A percentile compares a stretch with the other conserved stretches of the same genome.
These are phyloP conservation scores for Heliconius charithonia DNA, from an alignment of 2,888 invertebrate genomes.

Conservation along the genomic window DNA sequence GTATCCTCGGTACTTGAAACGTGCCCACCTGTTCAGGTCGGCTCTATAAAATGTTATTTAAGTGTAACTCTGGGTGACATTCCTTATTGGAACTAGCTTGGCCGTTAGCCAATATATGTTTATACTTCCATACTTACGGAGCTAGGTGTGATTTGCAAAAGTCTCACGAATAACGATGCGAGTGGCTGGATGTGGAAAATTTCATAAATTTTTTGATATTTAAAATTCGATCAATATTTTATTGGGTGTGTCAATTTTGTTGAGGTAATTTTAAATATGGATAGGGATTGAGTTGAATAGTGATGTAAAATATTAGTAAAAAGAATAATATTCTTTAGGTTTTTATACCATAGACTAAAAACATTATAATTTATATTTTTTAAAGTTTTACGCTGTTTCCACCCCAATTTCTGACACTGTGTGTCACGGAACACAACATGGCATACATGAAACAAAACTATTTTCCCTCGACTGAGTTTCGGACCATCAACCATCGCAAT, in stretches of 20 bases:
- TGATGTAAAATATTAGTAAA: too few relatives aligned
- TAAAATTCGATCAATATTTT: slow-evolving; percentile 15
- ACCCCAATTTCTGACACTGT: too few relatives aligned
- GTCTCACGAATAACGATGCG: slow-evolving; percentile 21
- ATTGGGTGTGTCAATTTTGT: not conserved
- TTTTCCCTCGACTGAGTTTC: not conserved
- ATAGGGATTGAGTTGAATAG: too few relatives aligned
- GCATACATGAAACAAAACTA: not conserved
- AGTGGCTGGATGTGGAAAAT: slow-evolving; percentile 3
- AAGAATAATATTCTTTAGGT: too few relatives aligned
- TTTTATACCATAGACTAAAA: too few relatives aligned
- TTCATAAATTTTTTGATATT: slow-evolving; percentile 9
- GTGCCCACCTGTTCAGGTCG: slow-evolving; percentile 45
- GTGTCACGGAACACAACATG: accelerated
- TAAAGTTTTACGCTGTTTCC: not conserved
- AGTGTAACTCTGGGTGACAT: slow-evolving; percentile 44
- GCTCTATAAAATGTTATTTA: slow-evolving; percentile 44
- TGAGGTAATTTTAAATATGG: not conserved
- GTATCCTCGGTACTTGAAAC: slow-evolving; percentile 32
- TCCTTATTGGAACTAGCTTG: slow-evolving; percentile 44
- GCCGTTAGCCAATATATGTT: slow-evolving; percentile 43
- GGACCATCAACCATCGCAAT: not conserved
- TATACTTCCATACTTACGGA: slow-evolving; percentile 37
- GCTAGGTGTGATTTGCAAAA: slow-evolving; percentile 42
- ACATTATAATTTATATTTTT: not conserved